These are phyloP conservation scores for Rotaria macrura DNA, from an alignment of 2,888 invertebrate genomes.

Conservation along the genomic window DNA sequence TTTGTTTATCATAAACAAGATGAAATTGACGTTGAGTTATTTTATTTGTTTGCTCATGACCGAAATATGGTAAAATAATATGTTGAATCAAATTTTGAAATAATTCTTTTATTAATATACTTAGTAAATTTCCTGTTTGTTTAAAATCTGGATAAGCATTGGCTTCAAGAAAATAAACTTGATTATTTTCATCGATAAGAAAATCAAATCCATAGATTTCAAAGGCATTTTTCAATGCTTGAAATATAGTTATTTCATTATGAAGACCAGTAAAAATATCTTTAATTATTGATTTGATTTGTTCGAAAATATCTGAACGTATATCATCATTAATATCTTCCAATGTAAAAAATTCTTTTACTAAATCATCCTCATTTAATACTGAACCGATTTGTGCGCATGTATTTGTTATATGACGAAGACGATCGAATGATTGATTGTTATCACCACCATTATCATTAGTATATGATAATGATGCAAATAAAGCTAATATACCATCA, in stretches of 20 bases:
- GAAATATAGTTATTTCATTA: slow-evolving; percentile 27
- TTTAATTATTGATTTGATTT: slow-evolving; percentile 22
- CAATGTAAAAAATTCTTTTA: slow-evolving; percentile 9
- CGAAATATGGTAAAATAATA: slow-evolving; percentile 12
- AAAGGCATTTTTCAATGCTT: slow-evolving; percentile 31
- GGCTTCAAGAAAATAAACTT: slow-evolving; percentile 29
- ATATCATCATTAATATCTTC: not conserved
- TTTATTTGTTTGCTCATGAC: not conserved
- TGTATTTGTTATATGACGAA: slow-evolving; percentile 27
- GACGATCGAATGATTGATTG: not conserved
- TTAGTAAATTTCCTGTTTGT: slow-evolving; percentile 23
- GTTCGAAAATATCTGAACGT: slow-evolving; percentile 5
- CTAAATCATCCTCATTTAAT: slow-evolving; percentile 19
- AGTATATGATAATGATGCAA: slow-evolving; percentile 18
- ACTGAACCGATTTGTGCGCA: slow-evolving; percentile 21
- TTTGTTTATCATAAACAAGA: slow-evolving; percentile 5
- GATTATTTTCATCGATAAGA: slow-evolving; percentile 26
- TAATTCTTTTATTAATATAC: slow-evolving; percentile 26
- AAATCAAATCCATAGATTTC: slow-evolving; percentile 33
- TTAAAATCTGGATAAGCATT: slow-evolving; percentile 33
- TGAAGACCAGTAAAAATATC: slow-evolving; percentile 31
- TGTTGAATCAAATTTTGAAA: slow-evolving; percentile 4
- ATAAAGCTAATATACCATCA: slow-evolving; percentile 27
- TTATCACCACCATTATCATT: not conserved
- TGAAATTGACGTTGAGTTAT: not conserved